phyloP scores from a whole-genome alignment of 2,113 vertebrate genomes.

The Canis aureus region DNA sequence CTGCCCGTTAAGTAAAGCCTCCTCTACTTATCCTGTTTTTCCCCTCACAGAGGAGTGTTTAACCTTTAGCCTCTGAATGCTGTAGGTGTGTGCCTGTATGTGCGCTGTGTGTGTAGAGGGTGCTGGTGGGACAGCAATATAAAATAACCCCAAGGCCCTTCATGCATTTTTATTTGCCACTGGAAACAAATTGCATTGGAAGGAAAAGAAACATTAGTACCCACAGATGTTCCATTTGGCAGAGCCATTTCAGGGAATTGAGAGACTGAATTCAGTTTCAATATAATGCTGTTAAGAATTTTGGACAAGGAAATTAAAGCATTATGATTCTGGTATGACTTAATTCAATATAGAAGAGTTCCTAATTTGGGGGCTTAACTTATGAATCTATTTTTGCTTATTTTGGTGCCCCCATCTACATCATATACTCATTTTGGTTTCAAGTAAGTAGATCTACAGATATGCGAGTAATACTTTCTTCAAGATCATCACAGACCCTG shows the following conservation, averaged over 20 bases:
- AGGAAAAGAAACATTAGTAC: not conserved
- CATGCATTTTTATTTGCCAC: not conserved
- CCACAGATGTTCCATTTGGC: not conserved
- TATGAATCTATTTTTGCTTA: constrained; percentile 21
- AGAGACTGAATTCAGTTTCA: not conserved
- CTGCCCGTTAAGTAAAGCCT: not conserved
- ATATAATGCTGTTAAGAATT: constrained; percentile 45
- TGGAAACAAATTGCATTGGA: not conserved
- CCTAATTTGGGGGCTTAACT: not conserved
- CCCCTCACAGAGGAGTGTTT: not conserved
- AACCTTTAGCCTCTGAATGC: not conserved
- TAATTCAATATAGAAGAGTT: constrained; percentile 30
- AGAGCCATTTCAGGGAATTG: not conserved
- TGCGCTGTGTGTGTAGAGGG: not conserved
- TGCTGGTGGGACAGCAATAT: not conserved
- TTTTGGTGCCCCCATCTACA: not conserved
- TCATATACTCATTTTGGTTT: constrained; percentile 10
- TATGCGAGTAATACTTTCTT: not conserved
- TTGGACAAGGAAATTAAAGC: constrained; percentile 60
- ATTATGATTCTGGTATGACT: constrained; percentile 47
- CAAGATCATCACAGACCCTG: not conserved
- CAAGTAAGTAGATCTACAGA: not conserved
- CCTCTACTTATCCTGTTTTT: not conserved
- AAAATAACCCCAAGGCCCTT: not conserved
- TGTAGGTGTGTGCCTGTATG: not conserved